Evolutionary conservation across 35 echinoderm and acorn worm genomes (phyloP).

Genomic region (Ptychodera flava): DNA sequence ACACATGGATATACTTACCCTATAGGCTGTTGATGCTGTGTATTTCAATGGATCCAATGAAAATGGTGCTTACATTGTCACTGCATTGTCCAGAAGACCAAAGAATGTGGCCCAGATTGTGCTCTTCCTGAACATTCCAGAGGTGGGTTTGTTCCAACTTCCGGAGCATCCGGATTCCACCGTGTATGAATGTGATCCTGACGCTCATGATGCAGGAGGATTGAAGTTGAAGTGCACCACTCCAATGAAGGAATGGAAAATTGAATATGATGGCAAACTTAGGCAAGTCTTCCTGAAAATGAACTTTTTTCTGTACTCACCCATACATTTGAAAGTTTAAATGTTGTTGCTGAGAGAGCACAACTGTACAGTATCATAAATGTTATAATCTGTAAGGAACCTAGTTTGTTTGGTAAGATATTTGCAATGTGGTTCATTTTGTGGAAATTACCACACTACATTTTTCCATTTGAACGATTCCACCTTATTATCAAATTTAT

Average conservation of each 20-base stretch:
- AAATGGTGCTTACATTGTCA: constrained; percentile 32
- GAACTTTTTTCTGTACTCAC: no score
- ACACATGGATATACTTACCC: no score
- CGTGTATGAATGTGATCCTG: constrained; percentile 20
- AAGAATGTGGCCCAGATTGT: constrained; percentile 24
- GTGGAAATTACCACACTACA: no score
- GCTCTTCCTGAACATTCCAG: constrained; percentile 13
- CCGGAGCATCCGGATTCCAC: constrained; percentile 16
- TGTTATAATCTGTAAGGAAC: no score
- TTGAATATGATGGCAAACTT: constrained; percentile 26
- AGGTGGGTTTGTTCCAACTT: constrained; percentile 11
- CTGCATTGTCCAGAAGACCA: constrained; percentile 16
- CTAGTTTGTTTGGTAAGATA: no score
- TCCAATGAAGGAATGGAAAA: constrained; percentile 33
- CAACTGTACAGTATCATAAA: neutral
- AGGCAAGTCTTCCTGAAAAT: constrained; percentile 12
- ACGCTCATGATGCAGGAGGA: constrained; percentile 13
- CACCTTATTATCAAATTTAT: no score
- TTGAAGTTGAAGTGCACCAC: constrained; percentile 3
- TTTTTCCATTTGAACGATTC: no score
- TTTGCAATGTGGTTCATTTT: no score
- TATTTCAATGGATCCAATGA: constrained; percentile 40
- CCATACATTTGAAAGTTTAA: no score
- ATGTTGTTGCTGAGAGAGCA: constrained; percentile 15
- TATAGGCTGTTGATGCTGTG: constrained; percentile 40